Evolutionary conservation across 2,797 vertebrate genomes (phyloP).

Genomic region (Clangula hyemalis): DNA sequence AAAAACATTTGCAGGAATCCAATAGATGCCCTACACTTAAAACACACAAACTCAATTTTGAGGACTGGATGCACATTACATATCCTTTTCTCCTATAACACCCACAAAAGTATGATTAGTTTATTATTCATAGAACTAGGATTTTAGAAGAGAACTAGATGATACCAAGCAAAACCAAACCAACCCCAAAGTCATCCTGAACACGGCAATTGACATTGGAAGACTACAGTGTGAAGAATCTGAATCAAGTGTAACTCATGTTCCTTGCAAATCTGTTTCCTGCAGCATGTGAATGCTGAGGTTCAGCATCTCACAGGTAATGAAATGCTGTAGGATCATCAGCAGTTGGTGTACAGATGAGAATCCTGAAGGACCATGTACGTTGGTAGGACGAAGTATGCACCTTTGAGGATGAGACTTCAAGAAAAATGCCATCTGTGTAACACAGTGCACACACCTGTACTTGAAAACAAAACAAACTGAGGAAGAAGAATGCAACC

Average conservation of each 20-base stretch:
- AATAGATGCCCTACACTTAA: neutral
- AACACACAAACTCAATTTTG: neutral
- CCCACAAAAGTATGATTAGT: neutral
- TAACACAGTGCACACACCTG: neutral
- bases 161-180: neutral
- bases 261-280: neutral
- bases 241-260: neutral
- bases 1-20: neutral
- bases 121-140: neutral
- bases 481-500: neutral
- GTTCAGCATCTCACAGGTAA: neutral
- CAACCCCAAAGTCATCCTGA: neutral
- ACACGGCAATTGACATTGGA: neutral
- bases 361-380: neutral
- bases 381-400: neutral
- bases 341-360: neutral
- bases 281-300: accelerated
- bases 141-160: neutral
- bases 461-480: neutral
- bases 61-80: neutral
- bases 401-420: neutral
- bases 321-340: neutral
- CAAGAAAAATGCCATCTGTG: neutral
- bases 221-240: neutral
- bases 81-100: neutral